phyloP scores from a whole-genome alignment of 2,797 vertebrate species.

The Parauchenoglanis punctatus region DNA sequence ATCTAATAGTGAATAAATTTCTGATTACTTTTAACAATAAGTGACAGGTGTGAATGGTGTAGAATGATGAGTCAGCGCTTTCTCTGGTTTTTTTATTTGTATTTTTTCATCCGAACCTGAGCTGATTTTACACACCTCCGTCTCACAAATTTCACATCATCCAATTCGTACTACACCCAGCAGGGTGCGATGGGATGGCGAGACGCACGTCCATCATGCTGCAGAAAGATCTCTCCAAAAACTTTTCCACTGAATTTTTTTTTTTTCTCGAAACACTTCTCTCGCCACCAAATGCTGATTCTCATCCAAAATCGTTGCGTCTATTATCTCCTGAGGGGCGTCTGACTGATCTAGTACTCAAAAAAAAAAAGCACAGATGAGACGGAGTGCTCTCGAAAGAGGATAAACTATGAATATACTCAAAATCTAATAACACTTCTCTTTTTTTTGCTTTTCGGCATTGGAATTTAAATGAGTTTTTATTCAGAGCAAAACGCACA shows the following conservation, averaged over 20 bases:
- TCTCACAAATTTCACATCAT: not conserved
- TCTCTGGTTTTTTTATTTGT: not conserved
- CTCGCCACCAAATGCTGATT: slow-evolving; percentile 11
- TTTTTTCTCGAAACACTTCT: not conserved
- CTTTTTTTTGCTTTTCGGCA: not conserved
- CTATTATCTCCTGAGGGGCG: slow-evolving; percentile 36
- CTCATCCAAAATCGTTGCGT: slow-evolving; percentile 1
- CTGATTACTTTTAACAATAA: not conserved
- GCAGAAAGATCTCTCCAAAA: not conserved
- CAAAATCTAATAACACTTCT: slow-evolving; percentile 14
- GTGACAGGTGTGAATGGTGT: not conserved
- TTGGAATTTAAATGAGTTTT: slow-evolving; percentile 14
- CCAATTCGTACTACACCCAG: no score
- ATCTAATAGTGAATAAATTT: not conserved
- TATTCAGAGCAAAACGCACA: not conserved
- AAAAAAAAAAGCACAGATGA: slow-evolving; percentile 2
- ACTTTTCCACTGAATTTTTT: no score
- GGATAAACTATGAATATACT: slow-evolving; percentile 31
- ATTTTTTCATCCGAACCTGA: not conserved
- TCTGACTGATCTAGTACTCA: slow-evolving; percentile 8
- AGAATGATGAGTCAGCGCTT: not conserved
- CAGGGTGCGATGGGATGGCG: rapidly evolving
- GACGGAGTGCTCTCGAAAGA: slow-evolving; percentile 1
- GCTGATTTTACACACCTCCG: not conserved
- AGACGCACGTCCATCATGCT: not conserved